phyloP scores from a whole-genome alignment of 2,888 invertebrate genomes.

The Hirtodrosophila confusa region DNA sequence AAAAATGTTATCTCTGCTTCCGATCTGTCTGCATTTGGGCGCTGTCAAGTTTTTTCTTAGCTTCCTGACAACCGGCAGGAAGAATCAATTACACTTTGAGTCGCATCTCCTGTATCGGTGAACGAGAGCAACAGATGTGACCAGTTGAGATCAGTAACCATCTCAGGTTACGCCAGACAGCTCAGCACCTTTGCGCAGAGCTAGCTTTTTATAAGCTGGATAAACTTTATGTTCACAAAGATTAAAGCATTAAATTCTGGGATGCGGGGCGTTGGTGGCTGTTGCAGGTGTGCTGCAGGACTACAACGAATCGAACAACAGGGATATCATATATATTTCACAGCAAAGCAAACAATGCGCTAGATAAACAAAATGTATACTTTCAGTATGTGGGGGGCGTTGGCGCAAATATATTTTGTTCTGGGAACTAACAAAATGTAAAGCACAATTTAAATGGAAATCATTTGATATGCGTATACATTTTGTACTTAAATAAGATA shows the following conservation, averaged over 20 bases:
- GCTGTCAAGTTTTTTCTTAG: constrained; percentile 39
- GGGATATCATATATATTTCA: constrained; percentile 5
- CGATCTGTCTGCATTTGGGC: constrained; percentile 61
- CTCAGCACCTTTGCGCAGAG: constrained; percentile 41
- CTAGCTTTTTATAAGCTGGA: constrained; percentile 12
- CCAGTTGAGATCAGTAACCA: constrained; percentile 60
- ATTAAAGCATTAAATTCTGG: background rate
- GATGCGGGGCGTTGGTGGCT: constrained; percentile 4
- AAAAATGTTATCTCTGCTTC: constrained; percentile 62
- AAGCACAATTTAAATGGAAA: constrained; percentile 34
- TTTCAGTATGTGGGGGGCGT: background rate
- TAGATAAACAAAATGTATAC: constrained; percentile 30
- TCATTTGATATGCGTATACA: constrained; percentile 19
- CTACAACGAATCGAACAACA: background rate
- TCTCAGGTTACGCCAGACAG: constrained; percentile 66
- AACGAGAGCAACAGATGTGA: constrained; percentile 67
- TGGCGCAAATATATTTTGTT: constrained; percentile 4
- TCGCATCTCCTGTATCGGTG: constrained; percentile 51
- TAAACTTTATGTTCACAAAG: constrained; percentile 6
- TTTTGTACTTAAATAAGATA: constrained; percentile 17
- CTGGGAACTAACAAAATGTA: constrained; percentile 16
- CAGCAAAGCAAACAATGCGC: constrained; percentile 5
- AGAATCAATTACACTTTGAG: constrained; percentile 60
- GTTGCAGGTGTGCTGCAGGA: constrained; percentile 26
- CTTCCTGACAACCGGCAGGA: constrained; percentile 67